Evolutionary conservation across 2,888 invertebrate genomes (phyloP), one percentile per base, ranked within the genome.

Genomic region (Hanleya hanleyi): DNA sequence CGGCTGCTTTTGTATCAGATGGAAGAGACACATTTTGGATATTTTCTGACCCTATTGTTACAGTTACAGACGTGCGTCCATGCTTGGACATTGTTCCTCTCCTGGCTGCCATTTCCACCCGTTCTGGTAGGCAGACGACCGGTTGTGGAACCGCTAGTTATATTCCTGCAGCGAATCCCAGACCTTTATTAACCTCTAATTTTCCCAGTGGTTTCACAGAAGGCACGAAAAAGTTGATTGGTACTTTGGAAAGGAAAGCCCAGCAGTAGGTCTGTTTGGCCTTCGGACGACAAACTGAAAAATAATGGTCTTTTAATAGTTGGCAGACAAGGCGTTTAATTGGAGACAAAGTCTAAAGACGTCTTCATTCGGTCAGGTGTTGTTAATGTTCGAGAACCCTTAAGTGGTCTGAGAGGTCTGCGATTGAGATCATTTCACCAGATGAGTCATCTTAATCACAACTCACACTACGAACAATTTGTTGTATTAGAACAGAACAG

Each of bases 231-330:
- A 9, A 26, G 3, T 26, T 57, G 57, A 57, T 57, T 57, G 57
- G 22, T 57, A 57, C 57, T n/a, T n/a, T n/a, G 29, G 29, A 47
- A 22, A 47, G n/a, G n/a, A 47, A 2, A 18, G n/a, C 57, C 26
- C 22, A 57, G 32, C 57, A 32, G 57, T 29, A 15, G 57, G 57
- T 26, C 1, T 57, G 29, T 57, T 57, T 57, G 57, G 26, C n/a
- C n/a, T n/a, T n/a, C n/a, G n/a, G n/a, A n/a, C n/a, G n/a, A n/a
- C n/a, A n/a, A n/a, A 15, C 57, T 15, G 57, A 57, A 57, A 22
- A 29, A 26, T 57, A 57, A 57, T 57, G 57, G 57, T 29, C 29
- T 57, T 57, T 57, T 57, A 57, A 57, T 57, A 57, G 57, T 57
- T 22, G 15, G 29, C 57, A 29, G 57, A 57, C 57, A 57, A 57